These are phyloP conservation scores for Nomada fabriciana DNA, from an alignment of 2,888 invertebrate species.

Conservation along the genomic window DNA sequence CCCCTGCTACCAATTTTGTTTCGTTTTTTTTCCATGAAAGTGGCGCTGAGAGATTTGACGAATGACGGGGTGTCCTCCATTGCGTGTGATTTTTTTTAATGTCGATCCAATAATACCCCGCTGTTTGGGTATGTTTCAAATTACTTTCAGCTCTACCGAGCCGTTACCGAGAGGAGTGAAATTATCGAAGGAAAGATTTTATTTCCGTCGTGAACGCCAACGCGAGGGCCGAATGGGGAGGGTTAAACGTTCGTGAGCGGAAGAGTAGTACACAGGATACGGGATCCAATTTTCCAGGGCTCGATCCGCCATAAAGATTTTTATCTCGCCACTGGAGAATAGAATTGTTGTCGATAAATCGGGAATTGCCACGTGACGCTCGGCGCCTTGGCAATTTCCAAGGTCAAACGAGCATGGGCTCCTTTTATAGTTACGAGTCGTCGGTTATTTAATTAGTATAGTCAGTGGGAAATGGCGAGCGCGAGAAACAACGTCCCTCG, in stretches of 20 bases:
- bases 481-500: conserved; percentile 3
- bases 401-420: conserved; percentile 44
- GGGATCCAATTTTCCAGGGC: conserved; percentile 63
- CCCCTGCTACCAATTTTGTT: conserved; percentile 1
- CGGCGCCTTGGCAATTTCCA: conserved; percentile 26
- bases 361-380: conserved; percentile 52
- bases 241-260: conserved; percentile 19
- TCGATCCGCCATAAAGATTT: conserved; percentile 64
- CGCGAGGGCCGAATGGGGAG: background rate
- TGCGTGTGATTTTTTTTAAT: background rate
- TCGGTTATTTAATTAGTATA: conserved; percentile 48
- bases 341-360: conserved; percentile 68
- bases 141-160: background rate
- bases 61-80: background rate
- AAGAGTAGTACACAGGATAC: conserved; percentile 30
- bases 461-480: background rate
- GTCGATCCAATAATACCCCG: no score
- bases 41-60: background rate
- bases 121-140: background rate
- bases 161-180: background rate
- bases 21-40: background rate
- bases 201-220: background rate
- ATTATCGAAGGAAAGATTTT: background rate
- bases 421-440: conserved; percentile 18
- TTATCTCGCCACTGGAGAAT: conserved; percentile 66